Conservation (phyloP, 1,140 invertebrate genomes). For the Pectinophora gossypiella region DNA sequence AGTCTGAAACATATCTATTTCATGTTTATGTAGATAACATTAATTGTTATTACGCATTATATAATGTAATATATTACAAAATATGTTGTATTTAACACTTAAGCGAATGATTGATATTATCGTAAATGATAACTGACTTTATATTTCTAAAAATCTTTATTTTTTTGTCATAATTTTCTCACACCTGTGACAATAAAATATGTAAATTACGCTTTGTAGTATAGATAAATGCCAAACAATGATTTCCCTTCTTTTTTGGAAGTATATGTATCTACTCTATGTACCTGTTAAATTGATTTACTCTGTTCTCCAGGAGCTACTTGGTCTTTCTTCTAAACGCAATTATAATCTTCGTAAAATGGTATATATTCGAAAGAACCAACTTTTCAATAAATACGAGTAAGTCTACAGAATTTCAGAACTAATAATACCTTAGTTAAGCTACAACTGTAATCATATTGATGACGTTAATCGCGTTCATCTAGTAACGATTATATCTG, state of each 20-base stretch:
- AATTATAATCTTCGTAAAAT: no score
- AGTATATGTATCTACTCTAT: neutral
- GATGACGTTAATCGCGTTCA: no score
- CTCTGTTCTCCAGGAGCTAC: no score
- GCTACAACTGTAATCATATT: no score
- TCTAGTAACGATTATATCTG: no score
- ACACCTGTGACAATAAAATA: conserved; percentile 69
- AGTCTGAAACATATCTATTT: conserved; percentile 66
- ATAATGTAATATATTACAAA: conserved; percentile 2
- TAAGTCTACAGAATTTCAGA: no score
- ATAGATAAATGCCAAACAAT: conserved; percentile 57
- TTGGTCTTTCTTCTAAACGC: no score
- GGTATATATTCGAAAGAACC: no score
- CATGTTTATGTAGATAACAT: conserved; percentile 37
- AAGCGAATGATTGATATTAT: conserved; percentile 27
- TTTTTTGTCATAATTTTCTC: conserved; percentile 53
- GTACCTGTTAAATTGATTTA: neutral
- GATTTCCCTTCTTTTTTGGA: conserved; percentile 4
- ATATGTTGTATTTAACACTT: conserved; percentile 22
- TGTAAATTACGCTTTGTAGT: conserved; percentile 70
- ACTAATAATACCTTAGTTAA: no score
- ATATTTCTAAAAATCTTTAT: conserved; percentile 33
- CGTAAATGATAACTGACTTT: conserved; percentile 31
- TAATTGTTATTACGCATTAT: neutral
- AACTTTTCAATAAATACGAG: no score